Conservation (phyloP, 37 sponge, comb jelly and placozoan genomes). For the Hexactinellida sp. region DNA sequence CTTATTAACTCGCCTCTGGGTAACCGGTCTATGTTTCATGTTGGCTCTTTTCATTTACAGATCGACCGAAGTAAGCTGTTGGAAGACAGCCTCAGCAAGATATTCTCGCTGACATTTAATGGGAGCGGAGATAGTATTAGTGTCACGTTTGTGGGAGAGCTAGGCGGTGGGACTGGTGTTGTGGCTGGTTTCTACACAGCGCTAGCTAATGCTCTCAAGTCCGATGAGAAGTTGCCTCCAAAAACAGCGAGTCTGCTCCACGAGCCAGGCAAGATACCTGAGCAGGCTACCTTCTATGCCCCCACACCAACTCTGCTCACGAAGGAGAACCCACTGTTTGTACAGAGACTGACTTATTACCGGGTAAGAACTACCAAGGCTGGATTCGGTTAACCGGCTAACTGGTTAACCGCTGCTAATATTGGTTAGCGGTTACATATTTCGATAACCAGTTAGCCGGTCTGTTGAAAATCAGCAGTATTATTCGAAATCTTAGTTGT, state of each 20-base stretch:
- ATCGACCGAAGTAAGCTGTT: not conserved
- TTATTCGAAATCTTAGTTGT: not conserved
- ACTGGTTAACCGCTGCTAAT: too few relatives aligned
- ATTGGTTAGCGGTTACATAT: too few relatives aligned
- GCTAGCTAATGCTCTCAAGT: constrained; percentile 58
- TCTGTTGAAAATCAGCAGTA: not conserved
- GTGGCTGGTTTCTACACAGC: constrained; percentile 66
- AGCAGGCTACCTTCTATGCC: constrained; percentile 26
- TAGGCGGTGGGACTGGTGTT: constrained; percentile 74
- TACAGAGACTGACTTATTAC: not conserved
- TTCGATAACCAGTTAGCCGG: too few relatives aligned
- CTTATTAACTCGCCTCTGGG: not conserved
- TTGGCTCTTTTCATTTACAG: not conserved
- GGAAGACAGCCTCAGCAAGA: not conserved
- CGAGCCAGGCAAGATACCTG: constrained; percentile 50
- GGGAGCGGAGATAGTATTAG: not conserved
- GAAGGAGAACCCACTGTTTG: not conserved
- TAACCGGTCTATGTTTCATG: not conserved
- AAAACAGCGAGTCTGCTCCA: constrained; percentile 31
- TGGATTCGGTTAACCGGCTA: too few relatives aligned
- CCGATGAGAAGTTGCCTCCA: constrained; percentile 23
- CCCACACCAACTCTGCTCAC: constrained; percentile 19
- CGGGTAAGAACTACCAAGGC: not conserved
- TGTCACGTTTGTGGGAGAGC: constrained; percentile 72
- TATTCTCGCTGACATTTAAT: not conserved